Base-by-base conservation (phyloP, 92 coral and sea anemone genomes). In the Scolanthus callimorphus region DNA sequence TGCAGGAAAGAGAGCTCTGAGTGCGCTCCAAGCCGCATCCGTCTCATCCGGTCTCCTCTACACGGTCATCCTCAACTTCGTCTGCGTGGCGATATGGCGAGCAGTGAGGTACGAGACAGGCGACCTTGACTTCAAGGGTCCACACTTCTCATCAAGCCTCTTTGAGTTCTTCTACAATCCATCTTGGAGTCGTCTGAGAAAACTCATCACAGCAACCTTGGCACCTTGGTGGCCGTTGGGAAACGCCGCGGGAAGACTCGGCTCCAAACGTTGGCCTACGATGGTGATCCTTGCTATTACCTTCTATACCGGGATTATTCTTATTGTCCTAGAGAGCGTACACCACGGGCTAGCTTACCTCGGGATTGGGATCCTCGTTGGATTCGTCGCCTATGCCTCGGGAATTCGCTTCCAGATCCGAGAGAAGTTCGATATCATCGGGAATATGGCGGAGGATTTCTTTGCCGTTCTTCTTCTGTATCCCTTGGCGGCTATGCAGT, bases 211-310 rank as follows among this genome's bases (percentile, higher is more conserved):
- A 23, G 91, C 91, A 27, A 27, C 74, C 39, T 29, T 88, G 28
- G 86, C 80, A 20, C 97, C 95, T 0, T 85, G 97, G 89, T 86
- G 73, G 51, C 73, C 87, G 1, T 69, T 67, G 48, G 86, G 95
- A 11, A 76, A 82, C 54, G 97, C 95, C 29, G 87, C 90, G 23
- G 72, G 72, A 31, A 90, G 77, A 45, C 20, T 80, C 6, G 51
- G 65, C 3, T 59, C 41, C 62, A 52, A 67, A 10, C 70, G 85
- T 29, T 80, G 81, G 82, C 66, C 65, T 15, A 81, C 90, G 89
- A 81, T 77, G 97, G 29, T 78, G 44, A 25, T 73, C 11, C 30
- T 82, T 17, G 95, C 97, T 2, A 37, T 90, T 8, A 70, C 88
- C 8, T 86, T 90, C 59, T 90, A 90, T 55, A 57, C 47, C 17